Evolutionary conservation across 2,888 invertebrate species (phyloP).

Genomic region (Brenthis daphne): DNA sequence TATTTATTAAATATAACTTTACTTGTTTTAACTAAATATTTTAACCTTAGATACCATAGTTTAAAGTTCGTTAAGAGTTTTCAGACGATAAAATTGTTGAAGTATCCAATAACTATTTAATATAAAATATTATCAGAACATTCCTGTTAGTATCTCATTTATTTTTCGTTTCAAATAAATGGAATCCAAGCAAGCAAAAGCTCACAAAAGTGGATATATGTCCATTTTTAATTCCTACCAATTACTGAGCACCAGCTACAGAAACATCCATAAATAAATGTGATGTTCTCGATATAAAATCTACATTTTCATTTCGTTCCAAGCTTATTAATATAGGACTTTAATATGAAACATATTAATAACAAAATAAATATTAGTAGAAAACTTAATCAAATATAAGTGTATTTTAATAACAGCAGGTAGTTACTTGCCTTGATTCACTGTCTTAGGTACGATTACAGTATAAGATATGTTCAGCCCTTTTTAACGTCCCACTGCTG

Average conservation of each 20-base stretch:
- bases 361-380: too few species aligned
- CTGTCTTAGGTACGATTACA: too few species aligned
- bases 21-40: too few species aligned
- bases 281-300: constrained; percentile 26
- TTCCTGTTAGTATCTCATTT: constrained; percentile 33
- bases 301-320: constrained; percentile 5
- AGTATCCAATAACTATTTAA: constrained; percentile 2
- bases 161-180: constrained; percentile 36
- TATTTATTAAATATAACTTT: too few species aligned
- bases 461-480: too few species aligned
- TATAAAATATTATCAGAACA: constrained; percentile 23
- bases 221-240: constrained; percentile 35
- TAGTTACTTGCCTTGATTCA: too few species aligned
- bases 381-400: too few species aligned
- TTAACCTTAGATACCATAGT: too few species aligned
- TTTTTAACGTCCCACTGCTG: too few species aligned
- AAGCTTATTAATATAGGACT: neutral
- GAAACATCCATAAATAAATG: constrained; percentile 31
- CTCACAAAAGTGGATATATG: constrained; percentile 30
- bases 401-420: too few species aligned
- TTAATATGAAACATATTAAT: too few species aligned
- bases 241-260: constrained; percentile 27
- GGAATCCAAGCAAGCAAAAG: constrained; percentile 34
- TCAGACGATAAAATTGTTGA: neutral
- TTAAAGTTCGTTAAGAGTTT: too few species aligned